These are phyloP conservation scores for Morone chrysops DNA, from an alignment of 2,113 vertebrate species.

Conservation along the genomic window DNA sequence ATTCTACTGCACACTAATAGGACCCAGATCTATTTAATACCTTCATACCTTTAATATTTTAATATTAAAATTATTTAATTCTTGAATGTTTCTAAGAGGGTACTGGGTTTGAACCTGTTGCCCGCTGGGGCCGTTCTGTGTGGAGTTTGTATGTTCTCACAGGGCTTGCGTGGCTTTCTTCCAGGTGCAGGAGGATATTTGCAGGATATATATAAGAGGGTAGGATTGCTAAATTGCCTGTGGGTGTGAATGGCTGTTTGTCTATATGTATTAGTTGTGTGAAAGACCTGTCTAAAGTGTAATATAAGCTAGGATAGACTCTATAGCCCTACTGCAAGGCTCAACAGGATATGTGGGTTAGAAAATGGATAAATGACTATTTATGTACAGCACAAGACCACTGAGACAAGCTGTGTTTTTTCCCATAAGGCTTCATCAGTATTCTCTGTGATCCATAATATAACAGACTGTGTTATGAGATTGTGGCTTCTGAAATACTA, in stretches of 20 bases:
- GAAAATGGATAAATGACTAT: background rate
- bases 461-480: background rate
- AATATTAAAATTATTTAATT: background rate
- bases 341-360: background rate
- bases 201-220: conserved; percentile 17
- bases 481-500: background rate
- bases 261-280: background rate
- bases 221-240: background rate
- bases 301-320: background rate
- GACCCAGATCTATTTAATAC: background rate
- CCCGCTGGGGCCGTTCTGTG: background rate
- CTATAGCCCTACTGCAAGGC: background rate
- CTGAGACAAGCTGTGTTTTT: background rate
- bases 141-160: background rate
- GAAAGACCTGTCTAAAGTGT: background rate
- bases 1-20: background rate
- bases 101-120: background rate
- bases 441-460: conserved; percentile 9
- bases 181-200: conserved; percentile 2
- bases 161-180: background rate
- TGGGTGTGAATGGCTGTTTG: conserved; percentile 16
- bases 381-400: conserved; percentile 11
- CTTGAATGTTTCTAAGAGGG: background rate
- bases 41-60: background rate
- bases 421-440: background rate